These are phyloP conservation scores for Drosophila murphyi DNA, from an alignment of 1,140 invertebrate species.

Conservation along the genomic window DNA sequence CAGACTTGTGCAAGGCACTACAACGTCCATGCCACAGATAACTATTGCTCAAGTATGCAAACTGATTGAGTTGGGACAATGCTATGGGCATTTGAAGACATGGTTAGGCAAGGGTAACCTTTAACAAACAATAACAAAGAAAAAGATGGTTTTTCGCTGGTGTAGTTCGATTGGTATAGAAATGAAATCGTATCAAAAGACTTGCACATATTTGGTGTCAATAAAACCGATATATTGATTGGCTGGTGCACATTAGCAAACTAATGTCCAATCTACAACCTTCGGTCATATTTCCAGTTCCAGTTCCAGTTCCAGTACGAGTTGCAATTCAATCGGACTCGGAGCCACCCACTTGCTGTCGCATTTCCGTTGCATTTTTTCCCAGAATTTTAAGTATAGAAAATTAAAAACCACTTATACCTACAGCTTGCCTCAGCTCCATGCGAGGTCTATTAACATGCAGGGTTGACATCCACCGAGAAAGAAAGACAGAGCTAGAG, in stretches of 20 bases:
- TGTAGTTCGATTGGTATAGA: too few species aligned
- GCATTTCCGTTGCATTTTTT: slow-evolving; percentile 71
- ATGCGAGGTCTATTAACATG: slow-evolving; percentile 48
- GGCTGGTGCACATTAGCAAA: not conserved
- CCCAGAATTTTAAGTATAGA: slow-evolving; percentile 63
- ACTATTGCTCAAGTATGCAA: too few species aligned
- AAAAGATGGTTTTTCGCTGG: too few species aligned
- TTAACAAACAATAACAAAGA: too few species aligned
- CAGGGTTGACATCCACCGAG: slow-evolving; percentile 42
- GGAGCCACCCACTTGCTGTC: slow-evolving; percentile 68
- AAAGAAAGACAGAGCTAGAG: not conserved
- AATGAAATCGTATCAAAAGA: too few species aligned
- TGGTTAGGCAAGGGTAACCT: too few species aligned
- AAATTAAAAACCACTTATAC: slow-evolving; percentile 70
- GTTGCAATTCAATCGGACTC: slow-evolving; percentile 35
- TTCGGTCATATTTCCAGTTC: not conserved
- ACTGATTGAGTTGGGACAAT: too few species aligned
- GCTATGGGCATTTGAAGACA: too few species aligned
- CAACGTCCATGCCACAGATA: too few species aligned
- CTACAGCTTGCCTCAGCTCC: slow-evolving; percentile 7
- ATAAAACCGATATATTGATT: not conserved
- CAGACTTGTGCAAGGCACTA: too few species aligned
- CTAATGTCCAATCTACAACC: not conserved
- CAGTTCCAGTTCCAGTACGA: not conserved
- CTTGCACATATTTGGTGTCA: not conserved